A percentile compares a stretch with the other conserved stretches of the same genome.
These are phyloP conservation scores for Aelia acuminata DNA, from an alignment of 2,888 invertebrate species.

Conservation along the genomic window DNA sequence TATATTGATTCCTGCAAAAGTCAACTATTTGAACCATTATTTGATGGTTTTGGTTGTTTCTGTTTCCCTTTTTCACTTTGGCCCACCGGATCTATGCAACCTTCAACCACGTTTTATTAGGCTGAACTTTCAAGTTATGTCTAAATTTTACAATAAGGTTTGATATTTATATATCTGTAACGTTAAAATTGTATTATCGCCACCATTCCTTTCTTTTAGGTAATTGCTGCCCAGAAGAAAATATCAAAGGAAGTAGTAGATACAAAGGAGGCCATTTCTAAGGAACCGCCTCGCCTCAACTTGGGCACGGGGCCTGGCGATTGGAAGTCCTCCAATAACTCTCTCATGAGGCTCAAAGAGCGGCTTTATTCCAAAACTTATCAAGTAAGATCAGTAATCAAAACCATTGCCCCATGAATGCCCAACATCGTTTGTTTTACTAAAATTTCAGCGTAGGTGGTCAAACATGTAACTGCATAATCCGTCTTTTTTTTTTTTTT, in stretches of 20 bases:
- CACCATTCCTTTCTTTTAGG: not conserved
- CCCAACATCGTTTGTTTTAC: not conserved
- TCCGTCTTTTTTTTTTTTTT: too few species aligned
- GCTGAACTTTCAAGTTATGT: too few species aligned
- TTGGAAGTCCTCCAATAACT: not conserved
- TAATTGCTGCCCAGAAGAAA: conserved; percentile 4
- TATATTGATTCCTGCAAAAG: too few species aligned
- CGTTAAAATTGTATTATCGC: not conserved
- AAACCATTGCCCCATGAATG: not conserved
- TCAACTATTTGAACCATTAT: too few species aligned
- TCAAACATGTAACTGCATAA: not conserved
- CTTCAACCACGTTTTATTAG: too few species aligned
- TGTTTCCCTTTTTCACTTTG: too few species aligned
- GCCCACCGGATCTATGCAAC: too few species aligned
- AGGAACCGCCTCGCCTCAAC: not conserved
- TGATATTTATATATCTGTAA: not conserved
- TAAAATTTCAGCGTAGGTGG: not conserved
- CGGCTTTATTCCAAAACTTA: not conserved
- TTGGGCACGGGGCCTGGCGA: not conserved
- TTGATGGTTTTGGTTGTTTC: too few species aligned
- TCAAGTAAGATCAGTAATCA: not conserved
- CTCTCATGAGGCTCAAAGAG: conserved; percentile 12
- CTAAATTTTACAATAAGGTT: too few species aligned
- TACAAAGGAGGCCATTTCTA: not conserved
- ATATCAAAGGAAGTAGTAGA: not conserved